phyloP scores from a whole-genome alignment of 2,113 vertebrate species.

The Oreochromis niloticus region DNA sequence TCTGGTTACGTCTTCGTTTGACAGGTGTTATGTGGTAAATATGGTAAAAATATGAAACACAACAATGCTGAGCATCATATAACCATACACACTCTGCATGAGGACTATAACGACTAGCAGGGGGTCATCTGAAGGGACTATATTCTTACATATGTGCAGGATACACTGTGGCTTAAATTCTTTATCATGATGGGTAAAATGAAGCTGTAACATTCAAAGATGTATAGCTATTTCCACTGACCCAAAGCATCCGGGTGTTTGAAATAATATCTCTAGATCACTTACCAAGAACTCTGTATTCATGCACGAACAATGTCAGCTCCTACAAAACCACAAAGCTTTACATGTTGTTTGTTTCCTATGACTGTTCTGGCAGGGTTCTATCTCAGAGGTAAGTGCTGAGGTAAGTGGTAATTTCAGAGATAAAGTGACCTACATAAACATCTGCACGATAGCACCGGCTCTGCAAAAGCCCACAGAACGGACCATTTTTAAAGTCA shows the following conservation, averaged over 20 bases:
- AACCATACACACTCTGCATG: not conserved
- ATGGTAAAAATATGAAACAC: not conserved
- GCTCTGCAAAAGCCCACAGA: not conserved
- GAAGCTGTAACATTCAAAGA: not conserved
- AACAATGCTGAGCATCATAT: not conserved
- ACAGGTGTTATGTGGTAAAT: not conserved
- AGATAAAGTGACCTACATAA: slow-evolving; percentile 20
- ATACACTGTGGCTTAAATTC: not conserved
- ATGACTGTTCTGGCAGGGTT: not conserved
- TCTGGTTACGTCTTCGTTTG: not conserved
- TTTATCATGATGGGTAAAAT: not conserved
- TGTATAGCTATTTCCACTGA: not conserved
- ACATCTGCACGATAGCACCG: not conserved
- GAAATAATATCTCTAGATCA: not conserved
- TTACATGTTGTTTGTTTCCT: not conserved
- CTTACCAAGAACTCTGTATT: not conserved
- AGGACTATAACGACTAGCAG: not conserved
- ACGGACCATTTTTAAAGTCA: not conserved
- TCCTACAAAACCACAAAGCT: not conserved
- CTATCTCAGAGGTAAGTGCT: not conserved
- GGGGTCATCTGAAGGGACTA: not conserved
- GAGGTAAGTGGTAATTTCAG: not conserved
- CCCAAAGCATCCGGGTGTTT: not conserved
- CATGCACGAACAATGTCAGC: not conserved
- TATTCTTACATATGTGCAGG: not conserved